Conservation (phyloP, 2,113 vertebrate species). For the Semnopithecus entellus region DNA sequence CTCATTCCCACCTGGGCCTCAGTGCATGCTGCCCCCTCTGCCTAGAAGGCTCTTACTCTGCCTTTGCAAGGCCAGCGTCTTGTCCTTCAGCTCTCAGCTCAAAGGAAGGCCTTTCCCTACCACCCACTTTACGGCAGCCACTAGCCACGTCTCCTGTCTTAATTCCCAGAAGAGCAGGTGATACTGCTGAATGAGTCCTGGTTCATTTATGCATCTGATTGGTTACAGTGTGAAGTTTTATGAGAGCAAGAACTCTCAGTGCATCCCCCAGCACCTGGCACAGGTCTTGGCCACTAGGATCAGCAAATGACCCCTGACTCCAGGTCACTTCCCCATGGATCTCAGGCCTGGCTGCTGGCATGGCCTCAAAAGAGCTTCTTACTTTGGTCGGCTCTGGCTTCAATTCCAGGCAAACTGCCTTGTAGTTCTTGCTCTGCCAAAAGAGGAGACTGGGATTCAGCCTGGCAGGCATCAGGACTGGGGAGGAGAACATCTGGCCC, state of each 20-base stretch:
- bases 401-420: slow-evolving; percentile 27
- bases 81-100: background rate
- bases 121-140: no score
- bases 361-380: slow-evolving; percentile 17
- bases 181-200: rapidly evolving
- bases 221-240: background rate
- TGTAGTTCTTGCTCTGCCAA: slow-evolving; percentile 61
- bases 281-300: slow-evolving; percentile 18
- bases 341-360: slow-evolving; percentile 4
- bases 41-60: background rate
- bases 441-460: background rate
- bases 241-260: background rate
- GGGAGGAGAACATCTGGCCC: background rate
- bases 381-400: slow-evolving; percentile 49
- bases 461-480: background rate
- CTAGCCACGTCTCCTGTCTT: rapidly evolving
- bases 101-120: background rate
- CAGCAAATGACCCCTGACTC: background rate
- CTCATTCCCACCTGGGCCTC: background rate
- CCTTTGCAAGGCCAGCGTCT: rapidly evolving
- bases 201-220: background rate
- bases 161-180: background rate
- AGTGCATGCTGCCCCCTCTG: rapidly evolving
- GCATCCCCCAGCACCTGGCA: background rate
- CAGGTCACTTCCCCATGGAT: background rate